A percentile compares a stretch with the other conserved stretches of the same genome.
Evolutionary conservation across 2,888 invertebrate genomes (phyloP).

Genomic region (Eilema griseolum): DNA sequence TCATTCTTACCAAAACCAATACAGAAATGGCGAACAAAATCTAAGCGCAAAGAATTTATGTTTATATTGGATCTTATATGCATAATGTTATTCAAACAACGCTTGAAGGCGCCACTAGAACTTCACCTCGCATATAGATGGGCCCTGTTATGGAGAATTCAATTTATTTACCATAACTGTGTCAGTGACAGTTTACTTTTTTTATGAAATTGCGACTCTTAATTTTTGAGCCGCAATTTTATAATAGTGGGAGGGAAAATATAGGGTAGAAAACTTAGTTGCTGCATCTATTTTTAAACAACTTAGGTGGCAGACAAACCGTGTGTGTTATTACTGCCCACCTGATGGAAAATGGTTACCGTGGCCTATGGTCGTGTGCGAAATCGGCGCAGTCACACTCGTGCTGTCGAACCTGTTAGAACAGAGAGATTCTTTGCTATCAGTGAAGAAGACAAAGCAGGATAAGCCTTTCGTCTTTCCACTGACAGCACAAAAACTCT

Average conservation of each 20-base stretch:
- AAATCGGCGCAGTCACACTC: too few relatives aligned
- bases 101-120: slow-evolving; percentile 26
- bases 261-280: neutral
- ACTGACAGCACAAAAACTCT: too few relatives aligned
- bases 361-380: too few relatives aligned
- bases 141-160: slow-evolving; percentile 27
- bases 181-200: slow-evolving; percentile 21
- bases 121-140: slow-evolving; percentile 22
- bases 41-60: slow-evolving; percentile 24
- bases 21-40: slow-evolving; percentile 18
- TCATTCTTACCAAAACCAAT: slow-evolving; percentile 7
- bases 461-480: too few relatives aligned
- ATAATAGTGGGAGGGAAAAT: slow-evolving; percentile 17
- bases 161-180: slow-evolving; percentile 33
- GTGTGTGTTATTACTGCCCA: too few relatives aligned
- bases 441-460: too few relatives aligned
- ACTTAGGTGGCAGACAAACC: too few relatives aligned
- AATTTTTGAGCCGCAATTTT: too few relatives aligned
- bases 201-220: slow-evolving; percentile 7
- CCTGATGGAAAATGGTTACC: too few relatives aligned
- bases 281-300: too few relatives aligned
- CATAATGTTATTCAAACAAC: slow-evolving; percentile 33
- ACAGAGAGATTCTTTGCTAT: too few relatives aligned
- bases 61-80: slow-evolving; percentile 27
- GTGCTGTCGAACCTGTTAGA: too few relatives aligned